Conservation (phyloP, 2,797 vertebrate genomes). For the Brachyalestes nurse region DNA sequence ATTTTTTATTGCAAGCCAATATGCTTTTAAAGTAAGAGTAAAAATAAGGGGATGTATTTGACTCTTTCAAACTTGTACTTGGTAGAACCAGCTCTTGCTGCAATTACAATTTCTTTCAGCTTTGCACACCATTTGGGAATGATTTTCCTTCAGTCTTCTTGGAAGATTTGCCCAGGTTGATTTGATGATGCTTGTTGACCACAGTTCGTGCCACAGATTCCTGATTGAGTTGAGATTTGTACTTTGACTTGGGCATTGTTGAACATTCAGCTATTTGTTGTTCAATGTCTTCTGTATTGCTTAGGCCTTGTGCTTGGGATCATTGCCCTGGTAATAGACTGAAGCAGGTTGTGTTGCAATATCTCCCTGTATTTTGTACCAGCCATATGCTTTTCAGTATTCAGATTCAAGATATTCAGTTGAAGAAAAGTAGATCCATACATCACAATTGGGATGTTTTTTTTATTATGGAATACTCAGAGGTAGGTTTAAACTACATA, state of each 20-base stretch:
- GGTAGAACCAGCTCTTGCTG: no score
- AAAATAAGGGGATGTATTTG: no score
- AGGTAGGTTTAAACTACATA: background rate
- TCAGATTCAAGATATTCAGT: background rate
- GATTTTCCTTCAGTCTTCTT: background rate
- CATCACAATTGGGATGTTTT: no score
- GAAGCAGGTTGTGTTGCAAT: background rate
- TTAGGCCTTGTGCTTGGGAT: background rate
- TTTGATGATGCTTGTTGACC: no score
- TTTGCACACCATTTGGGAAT: background rate
- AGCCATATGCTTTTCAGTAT: background rate
- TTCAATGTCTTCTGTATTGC: background rate
- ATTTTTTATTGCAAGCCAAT: no score
- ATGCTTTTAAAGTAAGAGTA: no score
- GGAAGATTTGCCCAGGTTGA: background rate
- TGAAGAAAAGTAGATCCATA: no score
- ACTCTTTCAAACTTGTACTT: no score
- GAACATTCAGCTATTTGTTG: background rate
- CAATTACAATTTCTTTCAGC: background rate
- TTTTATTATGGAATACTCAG: no score
- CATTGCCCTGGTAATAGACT: background rate
- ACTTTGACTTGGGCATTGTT: background rate
- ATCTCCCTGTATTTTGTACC: background rate
- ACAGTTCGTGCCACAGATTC: background rate
- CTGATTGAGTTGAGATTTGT: background rate